Base-by-base conservation (phyloP, 2,888 invertebrate genomes). In the Hirtodrosophila alboralis region DNA sequence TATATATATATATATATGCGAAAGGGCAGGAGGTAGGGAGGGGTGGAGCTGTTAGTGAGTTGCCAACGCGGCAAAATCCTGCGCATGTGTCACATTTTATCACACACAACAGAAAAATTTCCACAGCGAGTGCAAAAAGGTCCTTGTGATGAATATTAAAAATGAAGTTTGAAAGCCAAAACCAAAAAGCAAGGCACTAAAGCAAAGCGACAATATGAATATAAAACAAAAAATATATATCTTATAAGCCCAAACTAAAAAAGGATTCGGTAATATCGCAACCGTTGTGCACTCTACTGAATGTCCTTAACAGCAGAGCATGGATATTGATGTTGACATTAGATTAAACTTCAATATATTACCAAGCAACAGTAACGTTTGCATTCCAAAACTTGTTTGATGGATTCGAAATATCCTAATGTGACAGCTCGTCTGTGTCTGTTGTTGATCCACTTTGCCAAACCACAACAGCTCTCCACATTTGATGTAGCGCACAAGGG, bases 21-120 rank as follows among this genome's bases (percentile, higher is more conserved):
- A 13, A 31, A 30, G 16, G 12, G 0, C 26, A 14, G 6, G n/a
- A 2, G 26, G 12, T 1, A 16, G 13, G 31, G 18, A 7, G 2
- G 16, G n/a, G n/a, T n/a, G 40, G 21, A 14, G 40, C 33, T 41
- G 58, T 38, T 51, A 45, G 53, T 56, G 56, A 62, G 70, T 57
- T 84, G 84, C 81, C 63, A 78, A 78, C 81, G 78, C 58, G 63
- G 78, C 84, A 72, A 81, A 79, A 81, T 84, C 72, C 66, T 78
- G 79, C 61, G 66, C 84, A 75, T 84, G 84, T 79, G 78, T 84
- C 84, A 78, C 69, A 72, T 5, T 78, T 78, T 77, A 72, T 57
- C 69, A 81, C 77, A 27, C 31, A 53, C 21, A 48, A 3, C 31
- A 14, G 53, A 63, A 59, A 68, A 47, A 49, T 27, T 21, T 31